Conservation (phyloP, 2,113 vertebrate species). For the Steatornis caripensis region DNA sequence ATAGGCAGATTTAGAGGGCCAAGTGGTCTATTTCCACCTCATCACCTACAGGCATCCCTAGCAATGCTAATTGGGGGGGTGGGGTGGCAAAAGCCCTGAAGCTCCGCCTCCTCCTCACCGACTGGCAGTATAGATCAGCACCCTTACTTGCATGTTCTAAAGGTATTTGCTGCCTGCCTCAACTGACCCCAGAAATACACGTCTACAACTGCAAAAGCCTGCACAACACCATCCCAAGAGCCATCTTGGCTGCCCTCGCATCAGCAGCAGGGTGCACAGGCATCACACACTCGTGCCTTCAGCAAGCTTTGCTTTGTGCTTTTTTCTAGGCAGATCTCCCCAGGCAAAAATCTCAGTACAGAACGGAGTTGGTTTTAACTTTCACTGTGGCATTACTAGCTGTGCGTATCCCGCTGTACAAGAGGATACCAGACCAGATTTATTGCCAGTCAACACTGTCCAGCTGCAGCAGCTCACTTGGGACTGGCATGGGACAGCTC, state of each 20-base stretch:
- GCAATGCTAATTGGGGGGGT: background rate
- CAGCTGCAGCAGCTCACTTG: background rate
- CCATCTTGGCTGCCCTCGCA: accelerated
- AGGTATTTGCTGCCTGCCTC: background rate
- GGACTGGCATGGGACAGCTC: background rate
- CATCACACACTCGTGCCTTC: accelerated
- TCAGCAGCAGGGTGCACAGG: background rate
- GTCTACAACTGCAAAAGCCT: background rate
- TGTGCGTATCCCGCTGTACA: too few species aligned
- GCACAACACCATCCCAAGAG: background rate
- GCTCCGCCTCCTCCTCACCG: background rate
- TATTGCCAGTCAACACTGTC: accelerated
- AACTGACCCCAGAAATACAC: background rate
- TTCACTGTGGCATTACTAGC: background rate
- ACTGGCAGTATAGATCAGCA: accelerated
- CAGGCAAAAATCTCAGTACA: background rate
- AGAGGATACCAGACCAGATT: too few species aligned
- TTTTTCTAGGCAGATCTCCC: background rate
- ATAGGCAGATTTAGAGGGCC: background rate
- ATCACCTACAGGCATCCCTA: background rate
- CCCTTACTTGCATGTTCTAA: background rate
- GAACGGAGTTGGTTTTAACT: background rate
- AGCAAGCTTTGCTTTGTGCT: background rate
- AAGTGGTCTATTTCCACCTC: background rate
- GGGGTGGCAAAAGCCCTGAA: background rate